phyloP scores from a whole-genome alignment of 2,888 invertebrate species.

The Cheilosia grossa region DNA sequence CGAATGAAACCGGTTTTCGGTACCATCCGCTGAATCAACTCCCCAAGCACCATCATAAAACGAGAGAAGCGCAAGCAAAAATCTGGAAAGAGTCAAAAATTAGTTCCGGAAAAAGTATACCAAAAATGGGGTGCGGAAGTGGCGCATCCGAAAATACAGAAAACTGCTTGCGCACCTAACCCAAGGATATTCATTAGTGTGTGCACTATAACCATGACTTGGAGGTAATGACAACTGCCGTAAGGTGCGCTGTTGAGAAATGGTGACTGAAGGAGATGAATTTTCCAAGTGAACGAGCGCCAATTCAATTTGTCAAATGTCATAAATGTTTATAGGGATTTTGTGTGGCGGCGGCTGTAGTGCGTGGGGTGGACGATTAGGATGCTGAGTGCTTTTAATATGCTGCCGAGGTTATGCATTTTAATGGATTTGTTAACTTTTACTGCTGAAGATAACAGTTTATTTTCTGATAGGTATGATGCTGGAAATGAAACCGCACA shows the following conservation, averaged over 20 bases:
- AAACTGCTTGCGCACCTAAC: conserved; percentile 29
- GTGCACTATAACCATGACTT: conserved; percentile 61
- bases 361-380: conserved; percentile 34
- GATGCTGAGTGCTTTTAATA: conserved; percentile 36
- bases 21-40: not conserved
- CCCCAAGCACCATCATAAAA: conserved; percentile 38
- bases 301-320: conserved; percentile 82
- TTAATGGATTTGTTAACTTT: conserved; percentile 54
- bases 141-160: not conserved
- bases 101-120: conserved; percentile 64
- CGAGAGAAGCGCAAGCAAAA: conserved; percentile 52
- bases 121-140: conserved; percentile 12
- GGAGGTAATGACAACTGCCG: conserved; percentile 66
- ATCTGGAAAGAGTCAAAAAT: conserved; percentile 60
- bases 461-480: not conserved
- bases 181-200: conserved; percentile 58
- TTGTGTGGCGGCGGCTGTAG: conserved; percentile 2
- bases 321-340: conserved; percentile 63
- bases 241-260: conserved; percentile 41
- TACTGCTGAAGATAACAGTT: conserved; percentile 2
- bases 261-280: conserved; percentile 77
- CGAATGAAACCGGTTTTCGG: conserved; percentile 41
- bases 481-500: not conserved
- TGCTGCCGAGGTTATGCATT: conserved; percentile 51
- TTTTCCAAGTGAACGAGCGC: conserved; percentile 80